phyloP scores from a whole-genome alignment of 2,797 vertebrate genomes.

The Halcyon badia region DNA sequence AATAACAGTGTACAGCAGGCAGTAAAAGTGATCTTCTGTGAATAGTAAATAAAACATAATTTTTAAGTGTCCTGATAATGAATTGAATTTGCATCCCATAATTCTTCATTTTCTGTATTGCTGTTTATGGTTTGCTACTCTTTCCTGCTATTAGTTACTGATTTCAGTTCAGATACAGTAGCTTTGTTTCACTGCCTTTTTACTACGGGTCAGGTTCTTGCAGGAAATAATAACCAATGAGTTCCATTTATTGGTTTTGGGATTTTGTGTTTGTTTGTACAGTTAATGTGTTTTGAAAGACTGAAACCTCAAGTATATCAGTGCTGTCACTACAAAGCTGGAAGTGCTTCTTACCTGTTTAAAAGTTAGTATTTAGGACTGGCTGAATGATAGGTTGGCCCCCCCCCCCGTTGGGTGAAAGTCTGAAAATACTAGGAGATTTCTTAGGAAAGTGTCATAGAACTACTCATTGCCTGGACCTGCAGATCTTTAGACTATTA shows the following conservation, averaged over 20 bases:
- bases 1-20: not conserved
- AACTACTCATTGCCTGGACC: not conserved
- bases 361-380: not conserved
- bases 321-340: not conserved
- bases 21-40: conserved; percentile 8
- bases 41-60: not conserved
- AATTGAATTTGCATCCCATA: not conserved
- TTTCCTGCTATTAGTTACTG: not conserved
- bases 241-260: not conserved
- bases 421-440: not conserved
- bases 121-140: not conserved
- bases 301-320: not conserved
- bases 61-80: not conserved
- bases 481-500: not conserved
- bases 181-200: not conserved
- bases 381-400: not conserved
- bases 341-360: not conserved
- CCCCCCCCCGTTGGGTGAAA: not conserved
- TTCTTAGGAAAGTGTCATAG: not conserved
- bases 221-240: not conserved
- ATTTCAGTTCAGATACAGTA: not conserved
- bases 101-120: not conserved
- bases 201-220: not conserved
- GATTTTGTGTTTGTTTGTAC: not conserved
- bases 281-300: not conserved